Evolutionary conservation across 2,797 vertebrate species (phyloP).

Genomic region (Coregonus sp.): DNA sequence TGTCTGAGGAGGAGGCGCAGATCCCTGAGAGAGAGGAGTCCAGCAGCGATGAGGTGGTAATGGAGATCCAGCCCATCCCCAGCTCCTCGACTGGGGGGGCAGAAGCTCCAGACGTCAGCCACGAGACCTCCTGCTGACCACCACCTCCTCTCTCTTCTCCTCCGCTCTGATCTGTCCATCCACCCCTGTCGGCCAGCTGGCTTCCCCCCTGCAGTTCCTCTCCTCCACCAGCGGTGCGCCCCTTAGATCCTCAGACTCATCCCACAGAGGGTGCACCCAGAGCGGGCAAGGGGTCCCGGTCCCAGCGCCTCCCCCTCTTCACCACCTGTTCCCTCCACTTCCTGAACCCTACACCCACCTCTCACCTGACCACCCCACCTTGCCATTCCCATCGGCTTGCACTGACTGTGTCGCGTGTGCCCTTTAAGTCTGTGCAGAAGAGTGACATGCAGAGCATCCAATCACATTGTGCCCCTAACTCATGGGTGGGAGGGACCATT

Average conservation of each 20-base stretch:
- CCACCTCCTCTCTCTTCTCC: background rate
- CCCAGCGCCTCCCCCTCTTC: background rate
- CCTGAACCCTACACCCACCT: too few species aligned
- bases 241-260: background rate
- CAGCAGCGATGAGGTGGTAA: slow-evolving; percentile 71
- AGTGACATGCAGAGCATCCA: slow-evolving; percentile 34
- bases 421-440: slow-evolving; percentile 58
- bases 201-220: slow-evolving; percentile 24
- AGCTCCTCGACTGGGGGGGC: slow-evolving; percentile 45
- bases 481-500: slow-evolving; percentile 46
- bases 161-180: slow-evolving; percentile 18
- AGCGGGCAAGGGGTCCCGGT: background rate
- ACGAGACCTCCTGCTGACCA: slow-evolving; percentile 81
- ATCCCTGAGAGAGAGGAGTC: slow-evolving; percentile 79
- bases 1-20: slow-evolving; percentile 84
- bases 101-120: slow-evolving; percentile 70
- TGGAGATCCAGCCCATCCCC: slow-evolving; percentile 55
- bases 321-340: background rate
- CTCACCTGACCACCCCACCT: background rate
- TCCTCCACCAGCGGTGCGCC: slow-evolving; percentile 6
- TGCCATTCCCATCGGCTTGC: slow-evolving; percentile 32
- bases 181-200: background rate
- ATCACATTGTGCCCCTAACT: slow-evolving; percentile 20
- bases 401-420: slow-evolving; percentile 59
- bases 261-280: background rate